Base-by-base conservation (phyloP, 2,888 invertebrate genomes). In the Petrolisthes cinctipes region DNA sequence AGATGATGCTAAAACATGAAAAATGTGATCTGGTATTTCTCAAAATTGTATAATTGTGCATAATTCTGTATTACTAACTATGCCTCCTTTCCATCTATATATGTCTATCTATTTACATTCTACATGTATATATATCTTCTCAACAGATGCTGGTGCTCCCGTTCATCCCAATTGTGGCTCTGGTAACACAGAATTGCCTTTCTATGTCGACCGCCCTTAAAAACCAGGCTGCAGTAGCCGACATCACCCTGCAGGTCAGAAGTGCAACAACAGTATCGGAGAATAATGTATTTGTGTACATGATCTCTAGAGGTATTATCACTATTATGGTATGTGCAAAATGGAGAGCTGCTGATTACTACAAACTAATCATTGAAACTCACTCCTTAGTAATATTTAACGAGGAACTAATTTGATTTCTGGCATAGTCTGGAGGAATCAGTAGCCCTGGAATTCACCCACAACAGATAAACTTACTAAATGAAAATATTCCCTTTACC, bases 121-220 rank as follows among this genome's bases (percentile, higher is more conserved):
- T 11, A 20, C 0, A 4, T 37, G 6, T 51, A 14, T 7, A 14
- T 20, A 3, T 37, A 0, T 53, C 53, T 14, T n/a, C 51, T 6
- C 54, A 2, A 61, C 76, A 88, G 87, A 88, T 88, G 87, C 51
- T 88, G 56, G 75, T 88, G 7, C 81, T 88, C 6, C 87, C 84
- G 17, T 84, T 88, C 87, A 88, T 88, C 75, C 87, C 87, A n/a
- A 88, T 88, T 81, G 80, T 88, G 20, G 83, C 87, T 17, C 81
- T 88, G 51, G 73, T 88, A 20, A 82, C 56, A 56, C 87, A 88
- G 75, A 88, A 88, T 76, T 20, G 73, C 54, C 83, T 88, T 7
- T 84, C 82, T 23, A 88, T 88, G 87, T 80, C 80, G 0, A 54
- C 80, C 23, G 84, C 87, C 7, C 56, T 88, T 37, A 76, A 51